Evolutionary conservation across 2,113 vertebrate genomes (phyloP).

Genomic region (Hippoglossus stenolepis): DNA sequence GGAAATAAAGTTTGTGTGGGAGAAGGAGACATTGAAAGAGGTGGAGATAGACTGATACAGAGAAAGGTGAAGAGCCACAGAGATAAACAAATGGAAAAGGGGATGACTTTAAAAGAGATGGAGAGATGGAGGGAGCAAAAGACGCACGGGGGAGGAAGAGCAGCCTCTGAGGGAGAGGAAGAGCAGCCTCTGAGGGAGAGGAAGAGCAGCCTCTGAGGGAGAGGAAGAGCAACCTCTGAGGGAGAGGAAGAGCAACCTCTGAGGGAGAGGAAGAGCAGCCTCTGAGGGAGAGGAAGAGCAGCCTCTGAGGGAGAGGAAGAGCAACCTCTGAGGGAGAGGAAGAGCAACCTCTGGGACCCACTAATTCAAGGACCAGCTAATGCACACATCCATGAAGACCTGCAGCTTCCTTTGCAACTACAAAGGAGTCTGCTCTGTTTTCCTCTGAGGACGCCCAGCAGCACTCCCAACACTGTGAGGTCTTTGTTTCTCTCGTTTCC

Average conservation of each 20-base stretch:
- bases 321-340: constrained; percentile 37
- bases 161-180: constrained; percentile 1
- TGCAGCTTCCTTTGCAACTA: constrained; percentile 70
- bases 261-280: constrained; percentile 47
- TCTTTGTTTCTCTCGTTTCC: constrained; percentile 66
- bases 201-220: background rate
- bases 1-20: constrained; percentile 59
- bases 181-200: constrained; percentile 29
- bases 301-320: constrained; percentile 51
- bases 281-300: no score
- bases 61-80: constrained; percentile 40
- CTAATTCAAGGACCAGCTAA: constrained; percentile 72
- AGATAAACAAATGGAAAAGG: constrained; percentile 53
- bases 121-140: constrained; percentile 53
- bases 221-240: constrained; percentile 41
- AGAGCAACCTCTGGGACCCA: constrained; percentile 52
- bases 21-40: constrained; percentile 50
- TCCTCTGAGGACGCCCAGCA: constrained; percentile 74
- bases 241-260: constrained; percentile 39
- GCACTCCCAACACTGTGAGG: constrained; percentile 73
- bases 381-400: constrained; percentile 71
- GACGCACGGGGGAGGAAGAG: constrained; percentile 1
- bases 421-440: constrained; percentile 69
- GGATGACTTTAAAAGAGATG: constrained; percentile 25
- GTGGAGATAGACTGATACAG: constrained; percentile 41